Percentiles rank a stretch among this genome's conserved stretches.
These are phyloP conservation scores for Pissodes strobi DNA, from an alignment of 1,140 invertebrate species.

Conservation along the genomic window DNA sequence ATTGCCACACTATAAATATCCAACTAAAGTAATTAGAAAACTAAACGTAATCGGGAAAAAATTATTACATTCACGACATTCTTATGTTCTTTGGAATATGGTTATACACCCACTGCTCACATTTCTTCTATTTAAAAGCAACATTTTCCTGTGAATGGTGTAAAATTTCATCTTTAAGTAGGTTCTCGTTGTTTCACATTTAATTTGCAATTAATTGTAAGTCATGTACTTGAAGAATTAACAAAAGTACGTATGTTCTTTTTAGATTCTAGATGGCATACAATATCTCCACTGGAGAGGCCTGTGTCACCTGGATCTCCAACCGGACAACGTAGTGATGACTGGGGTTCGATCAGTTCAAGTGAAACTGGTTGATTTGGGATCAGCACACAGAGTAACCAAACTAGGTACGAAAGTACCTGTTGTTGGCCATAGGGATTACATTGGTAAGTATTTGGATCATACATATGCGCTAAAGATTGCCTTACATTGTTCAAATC, in stretches of 20 bases:
- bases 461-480: background rate
- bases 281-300: conserved; percentile 94
- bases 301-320: conserved; percentile 89
- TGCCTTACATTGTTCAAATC: background rate
- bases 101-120: too few relatives aligned
- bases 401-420: conserved; percentile 77
- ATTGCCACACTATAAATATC: too few relatives aligned
- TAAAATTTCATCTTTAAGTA: too few relatives aligned
- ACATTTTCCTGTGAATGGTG: too few relatives aligned
- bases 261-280: conserved; percentile 78
- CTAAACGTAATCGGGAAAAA: too few relatives aligned
- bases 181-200: too few relatives aligned
- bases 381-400: conserved; percentile 77
- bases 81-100: too few relatives aligned
- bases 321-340: conserved; percentile 97
- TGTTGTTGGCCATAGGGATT: conserved; percentile 71
- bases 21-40: too few relatives aligned
- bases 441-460: conserved; percentile 62
- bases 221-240: conserved; percentile 1
- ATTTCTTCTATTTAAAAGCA: too few relatives aligned
- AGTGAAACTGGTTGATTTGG: conserved; percentile 92
- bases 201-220: too few relatives aligned
- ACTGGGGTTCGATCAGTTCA: conserved; percentile 80
- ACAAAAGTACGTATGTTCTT: conserved; percentile 13
- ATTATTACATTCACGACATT: too few relatives aligned